phyloP scores from a whole-genome alignment of 1,140 invertebrate species.

The Plodia interpunctella region DNA sequence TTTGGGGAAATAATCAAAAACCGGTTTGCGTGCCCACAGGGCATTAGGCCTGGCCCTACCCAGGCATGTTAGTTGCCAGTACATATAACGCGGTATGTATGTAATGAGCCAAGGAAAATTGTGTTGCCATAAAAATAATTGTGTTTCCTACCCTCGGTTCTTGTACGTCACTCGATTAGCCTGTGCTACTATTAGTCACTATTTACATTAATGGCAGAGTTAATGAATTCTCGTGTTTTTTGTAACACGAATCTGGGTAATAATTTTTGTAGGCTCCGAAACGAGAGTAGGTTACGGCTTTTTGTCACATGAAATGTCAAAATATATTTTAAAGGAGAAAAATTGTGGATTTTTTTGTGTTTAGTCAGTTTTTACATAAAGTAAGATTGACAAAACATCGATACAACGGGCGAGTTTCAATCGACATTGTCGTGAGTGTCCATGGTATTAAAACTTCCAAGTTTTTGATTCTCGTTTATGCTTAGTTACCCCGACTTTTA shows the following conservation, averaged over 20 bases:
- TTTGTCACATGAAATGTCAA: background rate
- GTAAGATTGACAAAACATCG: background rate
- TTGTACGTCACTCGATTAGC: conserved; percentile 29
- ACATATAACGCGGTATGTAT: conserved; percentile 56
- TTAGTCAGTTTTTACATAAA: no score
- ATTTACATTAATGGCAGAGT: conserved; percentile 9
- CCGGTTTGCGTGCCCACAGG: conserved; percentile 65
- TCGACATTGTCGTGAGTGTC: background rate
- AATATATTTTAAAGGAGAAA: no score
- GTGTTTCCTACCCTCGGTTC: conserved; percentile 51
- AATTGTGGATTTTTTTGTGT: no score
- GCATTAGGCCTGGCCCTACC: conserved; percentile 65
- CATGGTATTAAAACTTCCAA: background rate
- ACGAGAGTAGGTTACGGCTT: background rate
- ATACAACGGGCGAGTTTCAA: background rate
- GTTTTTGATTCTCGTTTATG: background rate
- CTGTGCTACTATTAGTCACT: conserved; percentile 16
- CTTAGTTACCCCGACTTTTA: background rate
- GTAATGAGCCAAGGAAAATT: conserved; percentile 73
- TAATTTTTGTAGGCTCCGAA: conserved; percentile 2
- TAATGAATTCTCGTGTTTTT: conserved; percentile 11
- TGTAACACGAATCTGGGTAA: conserved; percentile 5
- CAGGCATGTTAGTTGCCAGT: conserved; percentile 67
- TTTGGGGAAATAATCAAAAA: conserved; percentile 73
- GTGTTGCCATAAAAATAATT: conserved; percentile 76